Evolutionary conservation across 1,140 invertebrate species (phyloP).

Genomic region (Capitella teleta): DNA sequence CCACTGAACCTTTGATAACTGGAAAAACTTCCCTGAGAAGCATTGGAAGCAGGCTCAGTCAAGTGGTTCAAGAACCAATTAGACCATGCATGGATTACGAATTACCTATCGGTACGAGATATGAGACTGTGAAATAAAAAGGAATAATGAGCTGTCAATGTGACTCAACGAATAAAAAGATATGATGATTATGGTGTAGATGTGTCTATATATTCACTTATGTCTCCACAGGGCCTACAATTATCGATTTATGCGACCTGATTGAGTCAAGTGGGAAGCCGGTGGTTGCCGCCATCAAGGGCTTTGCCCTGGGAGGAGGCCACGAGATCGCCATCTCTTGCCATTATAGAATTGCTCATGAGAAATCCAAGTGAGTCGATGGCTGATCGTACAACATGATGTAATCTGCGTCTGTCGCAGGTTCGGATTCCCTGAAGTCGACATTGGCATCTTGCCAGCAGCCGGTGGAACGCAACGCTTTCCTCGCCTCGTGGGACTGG

Average conservation of each 20-base stretch:
- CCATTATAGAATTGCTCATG: conserved; percentile 30
- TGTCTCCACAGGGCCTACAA: conserved; percentile 19
- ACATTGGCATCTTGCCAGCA: conserved; percentile 27
- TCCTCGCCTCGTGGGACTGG: conserved; percentile 21
- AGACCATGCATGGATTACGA: no score
- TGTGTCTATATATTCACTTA: no score
- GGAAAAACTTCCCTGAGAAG: no score
- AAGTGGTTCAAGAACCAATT: no score
- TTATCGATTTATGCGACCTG: conserved; percentile 17
- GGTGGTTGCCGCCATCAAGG: conserved; percentile 33
- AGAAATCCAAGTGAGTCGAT: conserved; percentile 20
- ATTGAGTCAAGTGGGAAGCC: conserved; percentile 27
- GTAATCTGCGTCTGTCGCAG: conserved; percentile 43
- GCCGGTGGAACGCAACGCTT: conserved; percentile 28
- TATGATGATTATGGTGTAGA: no score
- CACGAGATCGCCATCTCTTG: conserved; percentile 30
- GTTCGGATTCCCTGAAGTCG: conserved; percentile 31
- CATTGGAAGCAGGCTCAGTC: no score
- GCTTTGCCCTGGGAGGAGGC: conserved; percentile 33
- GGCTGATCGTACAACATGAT: background rate
- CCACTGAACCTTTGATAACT: no score
- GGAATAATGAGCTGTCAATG: no score
- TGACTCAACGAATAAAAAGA: no score
- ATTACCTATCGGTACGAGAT: no score
- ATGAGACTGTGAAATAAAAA: no score